Conservation (phyloP, 2,797 vertebrate species). For the Remorina albescens region DNA sequence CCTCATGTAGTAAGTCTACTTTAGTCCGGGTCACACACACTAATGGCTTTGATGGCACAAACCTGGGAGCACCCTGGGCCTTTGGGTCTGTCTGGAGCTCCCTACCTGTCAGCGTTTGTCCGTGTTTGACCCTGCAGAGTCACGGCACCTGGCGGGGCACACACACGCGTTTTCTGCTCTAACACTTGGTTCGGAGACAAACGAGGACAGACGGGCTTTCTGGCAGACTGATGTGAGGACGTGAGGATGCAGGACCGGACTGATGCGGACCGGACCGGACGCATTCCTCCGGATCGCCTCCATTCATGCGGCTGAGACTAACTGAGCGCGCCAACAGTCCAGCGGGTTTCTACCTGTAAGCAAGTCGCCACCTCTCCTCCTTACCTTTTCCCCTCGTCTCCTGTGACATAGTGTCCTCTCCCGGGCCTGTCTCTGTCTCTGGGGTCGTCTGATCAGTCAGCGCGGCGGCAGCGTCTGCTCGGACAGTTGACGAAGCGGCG, state of each 20-base stretch:
- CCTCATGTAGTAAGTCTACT: background rate
- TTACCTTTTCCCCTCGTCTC: slow-evolving; percentile 82
- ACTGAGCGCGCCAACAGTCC: slow-evolving; percentile 49
- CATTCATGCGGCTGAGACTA: too few relatives aligned
- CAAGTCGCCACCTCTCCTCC: slow-evolving; percentile 41
- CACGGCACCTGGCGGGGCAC: slow-evolving; percentile 27
- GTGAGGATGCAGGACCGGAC: too few relatives aligned
- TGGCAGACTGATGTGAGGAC: too few relatives aligned
- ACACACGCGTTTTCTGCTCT: background rate
- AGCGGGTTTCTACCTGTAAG: slow-evolving; percentile 75
- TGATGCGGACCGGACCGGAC: background rate
- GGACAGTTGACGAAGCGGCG: slow-evolving; percentile 60
- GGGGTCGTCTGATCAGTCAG: slow-evolving; percentile 46
- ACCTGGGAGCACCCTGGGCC: slow-evolving; percentile 15
- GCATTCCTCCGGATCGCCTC: slow-evolving; percentile 81
- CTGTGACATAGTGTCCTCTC: slow-evolving; percentile 82
- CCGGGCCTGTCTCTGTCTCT: slow-evolving; percentile 26
- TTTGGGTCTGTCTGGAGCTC: slow-evolving; percentile 28
- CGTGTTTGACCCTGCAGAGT: slow-evolving; percentile 43
- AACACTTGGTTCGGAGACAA: slow-evolving; percentile 1
- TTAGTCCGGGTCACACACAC: background rate
- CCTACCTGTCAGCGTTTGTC: too few relatives aligned
- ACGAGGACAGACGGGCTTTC: background rate
- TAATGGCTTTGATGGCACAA: background rate
- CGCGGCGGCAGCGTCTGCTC: slow-evolving; percentile 37